Evolutionary conservation across 2,113 vertebrate species (phyloP), one percentile per base, ranked within the genome.

Genomic region (Ciconia stormi): DNA sequence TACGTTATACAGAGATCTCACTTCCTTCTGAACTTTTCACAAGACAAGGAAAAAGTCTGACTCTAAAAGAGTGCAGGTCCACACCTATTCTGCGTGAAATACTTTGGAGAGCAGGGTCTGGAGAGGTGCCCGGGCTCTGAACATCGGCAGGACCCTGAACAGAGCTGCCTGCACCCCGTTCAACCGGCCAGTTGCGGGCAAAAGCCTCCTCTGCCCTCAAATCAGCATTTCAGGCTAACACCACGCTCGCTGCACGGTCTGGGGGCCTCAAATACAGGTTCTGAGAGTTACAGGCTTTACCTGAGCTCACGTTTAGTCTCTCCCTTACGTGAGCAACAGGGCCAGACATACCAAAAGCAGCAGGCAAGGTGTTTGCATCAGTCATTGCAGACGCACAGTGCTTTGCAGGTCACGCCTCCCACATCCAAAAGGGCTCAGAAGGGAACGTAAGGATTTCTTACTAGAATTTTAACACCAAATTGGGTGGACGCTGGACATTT

Each of bases 301-400:
- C 42, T 12, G 10, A 40, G 50, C 52, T 66, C 23, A 22, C 6
- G 15, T 15, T 66, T 18, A 9, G 26, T 32, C 38, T 44, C 55
- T 14, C 7, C 20, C 25, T 53, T 46, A 27, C 3, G 2, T 2
- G 34, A 15, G 34, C 36, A 38, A 34, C 4, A 34, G 34, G 49
- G 29, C 12, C 27, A 53, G 40, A 29, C 7, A 2, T 7, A n/a
- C 14, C 66, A 50, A 42, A 16, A 62, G 34, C 74, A 40, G n/a
- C 47, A 34, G 11, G 29, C 15, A 15, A 53, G 27, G 62, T 22
- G 53, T 19, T 61, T 21, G 46, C 42, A 25, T 26, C 34, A 6
- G 21, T 9, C 27, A 3, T 4, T 21, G 53, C 25, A 18, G 36
- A 59, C 1, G 3, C 10, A 19, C 8, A 5, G 16, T 3, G 46